Base-by-base conservation (phyloP, 2,113 vertebrate genomes). In the Diadophis punctatus region DNA sequence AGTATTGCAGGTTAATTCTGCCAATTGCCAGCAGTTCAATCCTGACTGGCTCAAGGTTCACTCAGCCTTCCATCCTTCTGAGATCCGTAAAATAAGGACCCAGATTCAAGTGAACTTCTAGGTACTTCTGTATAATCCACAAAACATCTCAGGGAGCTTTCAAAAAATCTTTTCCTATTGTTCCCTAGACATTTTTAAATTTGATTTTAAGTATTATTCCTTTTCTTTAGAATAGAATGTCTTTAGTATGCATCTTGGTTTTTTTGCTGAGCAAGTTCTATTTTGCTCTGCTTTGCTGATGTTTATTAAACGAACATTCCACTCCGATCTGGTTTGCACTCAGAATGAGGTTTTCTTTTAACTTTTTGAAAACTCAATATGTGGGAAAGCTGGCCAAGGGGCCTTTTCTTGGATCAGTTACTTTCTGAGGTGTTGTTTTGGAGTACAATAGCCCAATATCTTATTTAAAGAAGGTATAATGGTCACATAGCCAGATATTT, bases 181-280 rank as follows among this genome's bases (percentile, higher is more conserved):
- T 90, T 90, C 10, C 49, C 52, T 53, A 90, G 22, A 25, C 20
- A 87, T 95, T 90, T 48, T 94, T n/a, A 93, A 90, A 46, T 2
- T 8, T 58, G 25, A 52, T 91, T 23, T 88, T 63, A 89, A 92
- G 88, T 7, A 1, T n/a, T 43, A 16, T 80, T 53, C 39, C 10
- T n/a, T 3, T 90, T 2, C 12, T 9, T n/a, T 8, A 87, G 55
- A 89, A 85, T 34, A 90, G 8, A 39, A 0, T 88, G 8, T 3
- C 1, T 80, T 94, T 91, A 23, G 52, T 20, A 53, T 53, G 22
- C n/a, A 55, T 34, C n/a, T 43, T 16, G 20, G 27, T 20, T 56
- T 88, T 22, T 20, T 55, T 23, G 52, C 52, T 39, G 87, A 39
- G 20, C 18, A 39, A 53, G 58, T 60, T 39, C 4, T n/a, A 7